Conservation (phyloP, 2,888 invertebrate species). For the Drosophila sordidapex region DNA sequence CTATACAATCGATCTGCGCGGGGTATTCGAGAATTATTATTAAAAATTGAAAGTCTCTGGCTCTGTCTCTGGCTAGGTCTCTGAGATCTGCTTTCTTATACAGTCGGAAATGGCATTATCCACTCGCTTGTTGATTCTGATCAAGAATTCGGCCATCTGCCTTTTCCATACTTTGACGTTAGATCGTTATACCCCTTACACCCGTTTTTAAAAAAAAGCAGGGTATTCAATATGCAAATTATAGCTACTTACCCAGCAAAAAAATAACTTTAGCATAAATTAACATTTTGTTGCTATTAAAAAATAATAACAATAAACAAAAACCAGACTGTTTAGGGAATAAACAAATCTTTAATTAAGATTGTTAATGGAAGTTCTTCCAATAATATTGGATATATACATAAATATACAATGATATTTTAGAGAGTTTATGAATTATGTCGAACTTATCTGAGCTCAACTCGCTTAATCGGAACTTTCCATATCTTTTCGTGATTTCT, state of each 20-base stretch:
- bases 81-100: neutral
- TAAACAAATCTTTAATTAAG: neutral
- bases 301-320: neutral
- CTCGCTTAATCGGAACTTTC: neutral
- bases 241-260: neutral
- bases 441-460: neutral
- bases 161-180: neutral
- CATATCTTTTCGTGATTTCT: neutral
- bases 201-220: neutral
- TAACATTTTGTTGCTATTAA: neutral
- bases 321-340: neutral
- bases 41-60: neutral
- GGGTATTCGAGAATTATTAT: neutral
- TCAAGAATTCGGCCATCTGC: neutral
- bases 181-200: neutral
- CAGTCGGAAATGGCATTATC: neutral
- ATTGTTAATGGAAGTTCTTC: neutral
- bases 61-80: no score
- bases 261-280: neutral
- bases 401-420: neutral
- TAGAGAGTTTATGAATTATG: neutral
- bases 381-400: neutral
- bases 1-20: neutral
- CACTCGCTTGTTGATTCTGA: no score
- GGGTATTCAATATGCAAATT: neutral